A percentile compares a stretch with the other conserved stretches of the same genome.
Evolutionary conservation across 92 coral and sea anemone species (phyloP).

Genomic region (Zoanthus sociatus): DNA sequence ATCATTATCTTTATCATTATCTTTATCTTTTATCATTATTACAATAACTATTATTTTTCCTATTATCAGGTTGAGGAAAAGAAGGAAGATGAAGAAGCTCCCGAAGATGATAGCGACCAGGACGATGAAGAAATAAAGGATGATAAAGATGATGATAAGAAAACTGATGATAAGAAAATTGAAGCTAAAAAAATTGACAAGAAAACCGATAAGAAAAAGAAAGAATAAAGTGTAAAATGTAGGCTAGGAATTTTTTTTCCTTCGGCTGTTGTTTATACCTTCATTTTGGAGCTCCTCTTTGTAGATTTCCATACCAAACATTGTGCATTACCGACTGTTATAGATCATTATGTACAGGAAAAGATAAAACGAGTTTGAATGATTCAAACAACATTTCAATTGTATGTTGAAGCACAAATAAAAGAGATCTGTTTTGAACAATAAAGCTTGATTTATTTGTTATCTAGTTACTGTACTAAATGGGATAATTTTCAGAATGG

Average conservation of each 20-base stretch:
- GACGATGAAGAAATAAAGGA: slow-evolving; percentile 51
- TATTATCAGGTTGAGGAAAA: slow-evolving; percentile 27
- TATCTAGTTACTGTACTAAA: not conserved
- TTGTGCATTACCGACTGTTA: not conserved
- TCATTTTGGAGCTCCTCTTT: slow-evolving; percentile 46
- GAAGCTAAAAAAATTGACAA: slow-evolving; percentile 35
- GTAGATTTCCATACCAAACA: slow-evolving; percentile 14
- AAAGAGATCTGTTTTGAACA: slow-evolving; percentile 31
- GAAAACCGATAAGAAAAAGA: slow-evolving; percentile 53
- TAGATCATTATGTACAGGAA: slow-evolving; percentile 25
- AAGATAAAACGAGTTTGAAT: slow-evolving; percentile 23
- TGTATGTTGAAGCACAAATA: slow-evolving; percentile 42
- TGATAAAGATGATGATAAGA: slow-evolving; percentile 61
- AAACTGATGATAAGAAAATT: slow-evolving; percentile 56
- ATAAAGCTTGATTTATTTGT: slow-evolving; percentile 4
- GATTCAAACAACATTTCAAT: not conserved
- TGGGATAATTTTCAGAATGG: not conserved
- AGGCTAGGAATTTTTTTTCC: slow-evolving; percentile 31
- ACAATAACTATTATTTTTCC: not conserved
- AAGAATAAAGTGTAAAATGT: slow-evolving; percentile 38
- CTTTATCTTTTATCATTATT: not conserved
- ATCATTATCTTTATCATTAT: too few relatives aligned
- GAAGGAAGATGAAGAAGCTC: slow-evolving; percentile 49
- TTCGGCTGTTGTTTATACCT: slow-evolving; percentile 8
- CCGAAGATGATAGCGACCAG: slow-evolving; percentile 58